These are phyloP conservation scores for Heteromormyrus szaboi DNA, from an alignment of 2,797 vertebrate genomes.

Conservation along the genomic window DNA sequence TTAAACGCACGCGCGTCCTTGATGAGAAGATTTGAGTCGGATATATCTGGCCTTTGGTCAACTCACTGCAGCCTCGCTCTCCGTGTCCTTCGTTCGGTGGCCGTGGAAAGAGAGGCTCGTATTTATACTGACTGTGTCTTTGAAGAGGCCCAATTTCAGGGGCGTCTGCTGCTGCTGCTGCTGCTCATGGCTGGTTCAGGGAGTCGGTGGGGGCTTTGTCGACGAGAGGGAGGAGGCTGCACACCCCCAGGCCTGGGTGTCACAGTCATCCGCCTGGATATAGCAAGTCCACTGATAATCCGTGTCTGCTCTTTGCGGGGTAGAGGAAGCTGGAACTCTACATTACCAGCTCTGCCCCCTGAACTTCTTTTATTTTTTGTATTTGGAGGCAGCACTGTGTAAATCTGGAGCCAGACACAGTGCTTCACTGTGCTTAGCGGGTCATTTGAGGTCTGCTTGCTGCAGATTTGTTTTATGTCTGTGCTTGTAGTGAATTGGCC, in stretches of 20 bases:
- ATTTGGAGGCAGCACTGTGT: background rate
- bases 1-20: background rate
- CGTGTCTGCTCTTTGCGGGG: background rate
- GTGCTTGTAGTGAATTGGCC: constrained; percentile 59
- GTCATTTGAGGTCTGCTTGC: constrained; percentile 49
- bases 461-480: constrained; percentile 57
- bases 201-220: constrained; percentile 40
- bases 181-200: constrained; percentile 41
- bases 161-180: constrained; percentile 24
- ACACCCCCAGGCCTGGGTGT: constrained; percentile 36
- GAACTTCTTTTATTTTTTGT: background rate
- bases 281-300: background rate
- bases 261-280: background rate
- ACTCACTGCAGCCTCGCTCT: background rate
- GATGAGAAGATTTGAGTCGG: background rate
- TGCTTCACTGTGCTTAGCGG: constrained; percentile 27
- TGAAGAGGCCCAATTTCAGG: constrained; percentile 9
- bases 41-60: background rate
- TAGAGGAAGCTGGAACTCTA: background rate
- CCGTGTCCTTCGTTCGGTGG: background rate
- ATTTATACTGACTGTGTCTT: constrained; percentile 12
- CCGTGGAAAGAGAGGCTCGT: background rate
- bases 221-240: constrained; percentile 29
- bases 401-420: constrained; percentile 14
- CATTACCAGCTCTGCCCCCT: background rate